These are phyloP conservation scores for Amia ocellicauda DNA, from an alignment of 2,113 vertebrate species.

Conservation along the genomic window DNA sequence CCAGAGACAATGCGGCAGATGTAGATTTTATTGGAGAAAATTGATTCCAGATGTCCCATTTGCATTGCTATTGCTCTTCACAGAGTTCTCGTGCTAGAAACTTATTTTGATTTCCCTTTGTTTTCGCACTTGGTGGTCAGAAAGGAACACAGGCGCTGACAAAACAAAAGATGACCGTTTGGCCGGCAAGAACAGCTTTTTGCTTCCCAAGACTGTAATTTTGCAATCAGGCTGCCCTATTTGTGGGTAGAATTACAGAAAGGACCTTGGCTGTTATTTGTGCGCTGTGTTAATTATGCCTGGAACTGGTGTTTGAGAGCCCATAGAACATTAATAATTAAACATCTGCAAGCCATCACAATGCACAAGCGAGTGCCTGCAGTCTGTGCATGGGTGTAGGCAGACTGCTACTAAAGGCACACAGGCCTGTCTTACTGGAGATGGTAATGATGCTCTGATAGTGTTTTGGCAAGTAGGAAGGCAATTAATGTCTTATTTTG, in stretches of 20 bases:
- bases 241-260: not conserved
- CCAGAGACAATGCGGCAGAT: not conserved
- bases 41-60: not conserved
- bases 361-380: not conserved
- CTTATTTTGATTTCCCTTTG: not conserved
- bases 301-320: not conserved
- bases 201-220: not conserved
- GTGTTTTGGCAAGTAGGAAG: not conserved
- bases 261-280: not conserved
- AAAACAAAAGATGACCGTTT: not conserved
- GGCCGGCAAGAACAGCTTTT: not conserved
- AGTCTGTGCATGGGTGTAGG: not conserved
- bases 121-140: not conserved
- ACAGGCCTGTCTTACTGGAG: not conserved
- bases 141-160: not conserved
- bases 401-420: not conserved
- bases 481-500: not conserved
- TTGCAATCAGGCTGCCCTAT: not conserved
- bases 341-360: conserved; percentile 7
- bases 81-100: not conserved
- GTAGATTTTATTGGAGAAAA: not conserved
- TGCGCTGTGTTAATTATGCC: not conserved
- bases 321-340: not conserved
- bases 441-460: conserved; percentile 2
- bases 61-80: not conserved